phyloP scores from a whole-genome alignment of 2,113 vertebrate genomes.

The Porphyrio hochstetteri region DNA sequence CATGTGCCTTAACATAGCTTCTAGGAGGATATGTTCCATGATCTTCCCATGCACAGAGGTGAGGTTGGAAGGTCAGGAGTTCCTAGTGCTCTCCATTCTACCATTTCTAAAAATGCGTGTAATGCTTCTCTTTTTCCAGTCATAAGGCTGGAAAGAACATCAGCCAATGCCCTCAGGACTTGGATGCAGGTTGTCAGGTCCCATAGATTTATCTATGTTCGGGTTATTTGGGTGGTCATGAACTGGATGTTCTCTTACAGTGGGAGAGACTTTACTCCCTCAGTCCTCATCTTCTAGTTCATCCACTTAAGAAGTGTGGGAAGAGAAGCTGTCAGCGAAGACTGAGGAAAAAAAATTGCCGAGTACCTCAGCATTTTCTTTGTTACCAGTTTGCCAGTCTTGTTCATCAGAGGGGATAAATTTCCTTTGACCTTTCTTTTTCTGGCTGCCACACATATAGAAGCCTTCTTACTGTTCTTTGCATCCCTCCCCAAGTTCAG shows the following conservation, averaged over 20 bases:
- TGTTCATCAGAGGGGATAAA: background rate
- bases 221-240: background rate
- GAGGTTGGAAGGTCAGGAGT: background rate
- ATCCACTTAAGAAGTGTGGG: background rate
- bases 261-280: background rate
- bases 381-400: background rate
- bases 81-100: background rate
- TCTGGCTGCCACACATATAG: background rate
- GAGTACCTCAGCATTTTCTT: background rate
- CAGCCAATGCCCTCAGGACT: background rate
- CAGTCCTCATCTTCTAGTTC: background rate
- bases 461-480: background rate
- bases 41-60: background rate
- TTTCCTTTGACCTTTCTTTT: background rate
- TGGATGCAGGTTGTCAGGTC: background rate
- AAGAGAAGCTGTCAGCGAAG: background rate
- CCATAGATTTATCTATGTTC: background rate
- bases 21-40: background rate
- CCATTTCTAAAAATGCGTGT: background rate
- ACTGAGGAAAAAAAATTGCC: background rate
- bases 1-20: background rate
- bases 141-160: background rate
- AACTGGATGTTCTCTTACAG: background rate
- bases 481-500: background rate
- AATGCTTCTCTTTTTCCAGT: background rate